phyloP scores from a whole-genome alignment of 2,797 vertebrate genomes.

The Poecilia picta region DNA sequence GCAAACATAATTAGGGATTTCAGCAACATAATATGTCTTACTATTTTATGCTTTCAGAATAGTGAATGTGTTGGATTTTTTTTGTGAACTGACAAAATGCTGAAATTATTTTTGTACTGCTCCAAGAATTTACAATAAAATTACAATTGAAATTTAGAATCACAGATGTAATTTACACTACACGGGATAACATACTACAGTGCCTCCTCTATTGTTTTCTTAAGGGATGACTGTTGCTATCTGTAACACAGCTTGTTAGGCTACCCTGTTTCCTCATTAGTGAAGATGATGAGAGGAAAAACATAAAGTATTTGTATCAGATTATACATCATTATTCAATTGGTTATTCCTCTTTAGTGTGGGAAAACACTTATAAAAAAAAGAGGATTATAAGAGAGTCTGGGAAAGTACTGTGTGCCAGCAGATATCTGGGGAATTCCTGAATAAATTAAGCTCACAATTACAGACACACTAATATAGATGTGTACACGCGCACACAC shows the following conservation, averaged over 20 bases:
- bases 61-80: not conserved
- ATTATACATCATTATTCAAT: conserved; percentile 55
- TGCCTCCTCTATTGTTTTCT: conserved; percentile 7
- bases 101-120: not conserved
- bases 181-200: conserved; percentile 1
- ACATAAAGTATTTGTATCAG: conserved; percentile 49
- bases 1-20: conserved; percentile 10
- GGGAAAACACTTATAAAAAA: conserved; percentile 58
- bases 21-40: not conserved
- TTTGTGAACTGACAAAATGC: not conserved
- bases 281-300: conserved; percentile 42
- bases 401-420: conserved; percentile 67
- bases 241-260: conserved; percentile 35
- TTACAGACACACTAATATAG: conserved; percentile 2
- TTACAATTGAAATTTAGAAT: not conserved
- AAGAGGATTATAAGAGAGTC: conserved; percentile 55
- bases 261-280: conserved; percentile 51
- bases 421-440: conserved; percentile 65
- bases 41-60: not conserved
- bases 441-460: conserved; percentile 52
- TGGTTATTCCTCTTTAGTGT: conserved; percentile 59
- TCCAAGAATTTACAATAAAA: not conserved
- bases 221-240: conserved; percentile 14
- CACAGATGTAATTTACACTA: conserved; percentile 12
- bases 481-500: not conserved